Evolutionary conservation across 2,888 invertebrate genomes (phyloP).

Genomic region (Nematopogon swammerdamellus): DNA sequence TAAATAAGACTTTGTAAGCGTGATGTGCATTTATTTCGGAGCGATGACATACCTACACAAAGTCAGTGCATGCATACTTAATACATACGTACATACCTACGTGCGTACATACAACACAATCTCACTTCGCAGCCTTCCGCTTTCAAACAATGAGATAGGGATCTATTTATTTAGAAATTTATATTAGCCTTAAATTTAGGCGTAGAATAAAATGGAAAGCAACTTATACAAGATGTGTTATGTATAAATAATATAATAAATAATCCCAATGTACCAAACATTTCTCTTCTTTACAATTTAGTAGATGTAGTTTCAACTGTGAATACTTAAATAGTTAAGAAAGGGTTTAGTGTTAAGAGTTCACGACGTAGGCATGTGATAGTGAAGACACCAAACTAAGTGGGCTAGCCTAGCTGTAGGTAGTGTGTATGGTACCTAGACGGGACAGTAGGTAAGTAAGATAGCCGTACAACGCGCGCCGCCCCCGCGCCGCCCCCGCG

Average conservation of each 20-base stretch:
- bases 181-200: constrained; percentile 46
- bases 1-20: constrained; percentile 7
- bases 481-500: too few relatives aligned
- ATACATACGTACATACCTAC: too few relatives aligned
- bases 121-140: neutral
- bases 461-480: too few relatives aligned
- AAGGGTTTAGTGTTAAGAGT: neutral
- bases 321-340: constrained; percentile 1
- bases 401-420: neutral
- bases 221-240: constrained; percentile 43
- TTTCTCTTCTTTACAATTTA: constrained; percentile 53
- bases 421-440: constrained; percentile 9
- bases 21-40: constrained; percentile 1
- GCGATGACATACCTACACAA: too few relatives aligned
- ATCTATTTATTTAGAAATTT: constrained; percentile 45
- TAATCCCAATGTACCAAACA: constrained; percentile 48
- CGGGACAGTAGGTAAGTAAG: too few relatives aligned
- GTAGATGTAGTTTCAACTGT: constrained; percentile 28
- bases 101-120: too few relatives aligned
- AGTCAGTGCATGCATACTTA: too few relatives aligned
- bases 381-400: neutral
- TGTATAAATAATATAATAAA: constrained; percentile 42
- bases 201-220: constrained; percentile 28
- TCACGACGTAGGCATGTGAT: neutral
- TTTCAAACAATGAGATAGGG: neutral